phyloP scores from a whole-genome alignment of 2,113 vertebrate species.

The Peromyscus leucopus region DNA sequence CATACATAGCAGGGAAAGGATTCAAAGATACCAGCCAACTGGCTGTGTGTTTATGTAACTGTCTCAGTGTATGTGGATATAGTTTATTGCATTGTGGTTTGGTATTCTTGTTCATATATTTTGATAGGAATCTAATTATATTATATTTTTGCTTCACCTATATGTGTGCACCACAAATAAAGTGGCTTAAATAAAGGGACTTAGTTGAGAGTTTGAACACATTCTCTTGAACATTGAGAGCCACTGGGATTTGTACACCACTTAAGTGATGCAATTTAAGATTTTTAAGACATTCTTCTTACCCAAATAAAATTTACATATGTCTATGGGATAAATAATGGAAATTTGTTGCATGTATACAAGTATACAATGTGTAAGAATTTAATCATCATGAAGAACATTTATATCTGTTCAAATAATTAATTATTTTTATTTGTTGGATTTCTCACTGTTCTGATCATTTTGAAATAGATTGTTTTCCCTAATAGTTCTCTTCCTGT shows the following conservation, averaged over 20 bases:
- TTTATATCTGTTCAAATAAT: background rate
- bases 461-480: background rate
- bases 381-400: background rate
- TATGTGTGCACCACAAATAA: background rate
- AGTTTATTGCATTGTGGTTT: background rate
- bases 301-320: background rate
- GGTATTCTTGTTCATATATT: constrained; percentile 24
- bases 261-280: background rate
- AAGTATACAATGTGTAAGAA: background rate
- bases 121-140: constrained; percentile 23
- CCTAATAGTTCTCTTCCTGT: background rate
- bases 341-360: background rate
- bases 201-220: background rate
- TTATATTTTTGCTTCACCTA: background rate
- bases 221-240: background rate
- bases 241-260: background rate
- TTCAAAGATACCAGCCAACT: constrained; percentile 26
- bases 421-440: background rate
- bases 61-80: background rate
- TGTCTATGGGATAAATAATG: too few relatives aligned
- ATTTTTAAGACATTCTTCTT: background rate
- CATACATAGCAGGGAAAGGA: background rate
- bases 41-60: background rate
- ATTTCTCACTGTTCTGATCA: background rate
- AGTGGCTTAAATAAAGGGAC: background rate